A percentile compares a stretch with the other conserved stretches of the same genome.
Conservation (phyloP, 2,888 invertebrate genomes). For the Acanthosepion pharaonis region DNA sequence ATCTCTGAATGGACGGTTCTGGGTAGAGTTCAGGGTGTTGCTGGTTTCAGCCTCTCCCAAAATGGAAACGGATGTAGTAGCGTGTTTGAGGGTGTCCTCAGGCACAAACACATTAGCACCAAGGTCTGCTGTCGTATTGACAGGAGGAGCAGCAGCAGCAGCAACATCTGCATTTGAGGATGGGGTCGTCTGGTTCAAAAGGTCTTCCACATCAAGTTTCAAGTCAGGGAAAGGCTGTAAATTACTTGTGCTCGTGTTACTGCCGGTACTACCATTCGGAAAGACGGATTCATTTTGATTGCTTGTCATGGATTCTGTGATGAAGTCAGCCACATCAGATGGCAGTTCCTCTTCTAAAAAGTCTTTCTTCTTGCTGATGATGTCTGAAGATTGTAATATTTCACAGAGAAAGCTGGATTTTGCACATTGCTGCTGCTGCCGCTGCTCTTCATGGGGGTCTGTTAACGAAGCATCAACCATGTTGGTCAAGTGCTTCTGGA, state of each 20-base stretch:
- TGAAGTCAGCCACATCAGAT: slow-evolving; percentile 66
- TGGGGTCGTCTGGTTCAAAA: slow-evolving; percentile 35
- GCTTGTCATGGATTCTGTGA: slow-evolving; percentile 57
- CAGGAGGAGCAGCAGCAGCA: not conserved
- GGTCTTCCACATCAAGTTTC: slow-evolving; percentile 43
- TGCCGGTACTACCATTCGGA: not conserved
- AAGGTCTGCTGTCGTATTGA: not conserved
- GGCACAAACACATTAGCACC: slow-evolving; percentile 35
- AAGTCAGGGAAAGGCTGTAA: slow-evolving; percentile 39
- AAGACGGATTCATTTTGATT: slow-evolving; percentile 36
- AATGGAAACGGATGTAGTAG: slow-evolving; percentile 40
- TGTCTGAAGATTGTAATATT: not conserved
- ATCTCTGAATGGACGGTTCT: slow-evolving; percentile 41
- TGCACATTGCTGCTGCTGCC: not conserved
- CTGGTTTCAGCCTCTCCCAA: not conserved
- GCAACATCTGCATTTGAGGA: not conserved
- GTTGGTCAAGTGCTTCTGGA: not conserved
- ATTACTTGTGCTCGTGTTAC: not conserved
- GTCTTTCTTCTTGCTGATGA: not conserved
- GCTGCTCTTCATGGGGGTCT: not conserved
- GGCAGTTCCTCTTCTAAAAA: slow-evolving; percentile 58
- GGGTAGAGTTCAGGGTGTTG: not conserved
- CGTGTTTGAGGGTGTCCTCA: slow-evolving; percentile 42
- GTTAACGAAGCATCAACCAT: not conserved
- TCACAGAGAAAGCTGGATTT: not conserved